Base-by-base conservation (phyloP, 2,888 invertebrate species). In the Phasia obesa region DNA sequence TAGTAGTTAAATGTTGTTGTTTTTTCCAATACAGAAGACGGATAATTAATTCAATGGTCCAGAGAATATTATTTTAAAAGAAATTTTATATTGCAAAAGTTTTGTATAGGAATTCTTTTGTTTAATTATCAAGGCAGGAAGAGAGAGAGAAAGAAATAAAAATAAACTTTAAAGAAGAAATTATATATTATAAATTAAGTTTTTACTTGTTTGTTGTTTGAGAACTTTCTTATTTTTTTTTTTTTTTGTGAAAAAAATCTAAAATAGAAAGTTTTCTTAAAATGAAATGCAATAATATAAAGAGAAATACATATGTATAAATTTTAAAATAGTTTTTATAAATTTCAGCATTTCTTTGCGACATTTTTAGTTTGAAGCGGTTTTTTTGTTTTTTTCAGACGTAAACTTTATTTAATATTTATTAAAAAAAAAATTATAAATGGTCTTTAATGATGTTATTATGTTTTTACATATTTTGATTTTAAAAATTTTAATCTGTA, bases 271-370 rank as follows among this genome's bases (percentile, higher is more conserved):
- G 59, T 67, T 65, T 65, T 49, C 19, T 23, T 21, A 47, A 65
- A 65, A 73, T 75, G 75, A 80, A 78, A 84, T 80, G 77, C 79
- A 81, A 69, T 65, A 6, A 21, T 11, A 35, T 55, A 42, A 53
- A 59, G 65, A 67, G 47, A 62, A 80, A 76, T 77, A 84, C 7
- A 78, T 71, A 84, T 71, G 44, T 73, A 71, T 69, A 65, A 78
- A 81, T 73, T 77, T 27, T 55, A 55, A 64, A 25, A 78, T 71
- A 53, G 42, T 44, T 60, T 79, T 81, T 65, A 67, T 71, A 67
- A 55, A 74, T 82, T 79, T 84, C 85, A 85, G 84, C 85, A 84
- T 83, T 84, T 85, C 55, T 65, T 85, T 85, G 85, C 84, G 84
- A 83, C 85, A 79, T 71, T 71, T 53, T 71, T 67, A 59, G 74